phyloP scores from a whole-genome alignment of 2,113 vertebrate genomes.

The Tauraco erythrolophus region DNA sequence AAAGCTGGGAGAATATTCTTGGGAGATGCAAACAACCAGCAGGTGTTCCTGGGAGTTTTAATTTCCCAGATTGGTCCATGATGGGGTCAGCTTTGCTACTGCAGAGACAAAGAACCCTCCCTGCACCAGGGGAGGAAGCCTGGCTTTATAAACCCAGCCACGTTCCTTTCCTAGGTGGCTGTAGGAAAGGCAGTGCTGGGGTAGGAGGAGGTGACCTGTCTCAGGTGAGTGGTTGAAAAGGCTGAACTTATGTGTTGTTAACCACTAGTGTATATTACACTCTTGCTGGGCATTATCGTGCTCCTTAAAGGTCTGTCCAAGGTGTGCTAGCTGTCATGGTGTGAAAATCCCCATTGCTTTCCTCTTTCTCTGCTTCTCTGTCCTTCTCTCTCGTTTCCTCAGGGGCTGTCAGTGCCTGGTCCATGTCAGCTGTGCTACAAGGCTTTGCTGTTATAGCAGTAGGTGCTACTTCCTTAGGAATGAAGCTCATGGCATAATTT shows the following conservation, averaged over 20 bases:
- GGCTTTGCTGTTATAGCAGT: background rate
- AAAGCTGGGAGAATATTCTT: background rate
- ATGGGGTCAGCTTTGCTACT: background rate
- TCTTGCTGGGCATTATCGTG: background rate
- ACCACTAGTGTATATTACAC: background rate
- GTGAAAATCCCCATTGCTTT: background rate
- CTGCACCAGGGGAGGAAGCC: background rate
- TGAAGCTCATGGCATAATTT: background rate
- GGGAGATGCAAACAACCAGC: background rate
- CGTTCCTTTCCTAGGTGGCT: rapidly evolving
- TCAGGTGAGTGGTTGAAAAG: background rate
- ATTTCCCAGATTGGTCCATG: background rate
- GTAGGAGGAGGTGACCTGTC: rapidly evolving
- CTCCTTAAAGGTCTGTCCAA: background rate
- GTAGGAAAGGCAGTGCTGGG: background rate
- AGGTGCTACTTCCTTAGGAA: background rate
- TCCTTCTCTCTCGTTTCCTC: background rate
- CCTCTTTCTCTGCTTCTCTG: background rate
- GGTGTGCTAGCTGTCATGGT: background rate
- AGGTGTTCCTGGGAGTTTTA: background rate
- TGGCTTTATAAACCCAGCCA: background rate
- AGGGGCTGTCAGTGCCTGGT: background rate
- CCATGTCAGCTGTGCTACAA: background rate
- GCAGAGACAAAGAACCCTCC: background rate
- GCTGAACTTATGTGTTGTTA: background rate